A percentile compares a stretch with the other conserved stretches of the same genome.
Evolutionary conservation across 2,113 vertebrate genomes (phyloP).

Genomic region (Actenoides hombroni): DNA sequence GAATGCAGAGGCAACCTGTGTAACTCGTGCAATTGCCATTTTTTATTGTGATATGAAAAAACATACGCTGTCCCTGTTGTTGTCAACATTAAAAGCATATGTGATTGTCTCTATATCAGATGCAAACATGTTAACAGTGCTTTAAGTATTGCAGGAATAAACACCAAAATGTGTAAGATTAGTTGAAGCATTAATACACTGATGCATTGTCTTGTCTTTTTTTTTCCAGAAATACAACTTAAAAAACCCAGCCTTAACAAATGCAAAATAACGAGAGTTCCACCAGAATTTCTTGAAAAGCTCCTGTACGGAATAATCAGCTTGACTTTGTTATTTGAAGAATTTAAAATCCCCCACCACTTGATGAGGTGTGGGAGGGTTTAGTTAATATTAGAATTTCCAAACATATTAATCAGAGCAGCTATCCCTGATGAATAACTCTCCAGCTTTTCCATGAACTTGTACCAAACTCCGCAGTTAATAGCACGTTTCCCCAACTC

Average conservation of each 20-base stretch:
- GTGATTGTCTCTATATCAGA: not conserved
- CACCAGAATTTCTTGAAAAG: not conserved
- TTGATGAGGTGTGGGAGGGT: accelerated
- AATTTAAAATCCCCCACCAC: not conserved
- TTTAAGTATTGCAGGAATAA: not conserved
- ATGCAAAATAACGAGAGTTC: not conserved
- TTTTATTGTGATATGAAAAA: not conserved
- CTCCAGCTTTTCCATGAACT: not conserved
- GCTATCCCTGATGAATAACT: not conserved
- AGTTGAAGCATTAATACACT: not conserved
- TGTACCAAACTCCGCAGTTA: not conserved
- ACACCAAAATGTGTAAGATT: not conserved
- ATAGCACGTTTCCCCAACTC: not conserved
- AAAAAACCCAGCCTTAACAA: not conserved
- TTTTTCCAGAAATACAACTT: not conserved
- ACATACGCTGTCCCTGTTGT: not conserved
- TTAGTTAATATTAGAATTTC: not conserved
- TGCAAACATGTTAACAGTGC: not conserved
- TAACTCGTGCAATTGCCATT: not conserved
- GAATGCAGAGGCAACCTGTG: not conserved
- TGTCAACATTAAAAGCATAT: not conserved
- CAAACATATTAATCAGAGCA: not conserved
- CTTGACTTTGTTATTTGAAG: not conserved
- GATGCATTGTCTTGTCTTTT: not conserved
- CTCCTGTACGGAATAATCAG: not conserved